These are phyloP conservation scores for Enteromius thamalakanensis DNA, from an alignment of 2,797 vertebrate species.

Conservation along the genomic window DNA sequence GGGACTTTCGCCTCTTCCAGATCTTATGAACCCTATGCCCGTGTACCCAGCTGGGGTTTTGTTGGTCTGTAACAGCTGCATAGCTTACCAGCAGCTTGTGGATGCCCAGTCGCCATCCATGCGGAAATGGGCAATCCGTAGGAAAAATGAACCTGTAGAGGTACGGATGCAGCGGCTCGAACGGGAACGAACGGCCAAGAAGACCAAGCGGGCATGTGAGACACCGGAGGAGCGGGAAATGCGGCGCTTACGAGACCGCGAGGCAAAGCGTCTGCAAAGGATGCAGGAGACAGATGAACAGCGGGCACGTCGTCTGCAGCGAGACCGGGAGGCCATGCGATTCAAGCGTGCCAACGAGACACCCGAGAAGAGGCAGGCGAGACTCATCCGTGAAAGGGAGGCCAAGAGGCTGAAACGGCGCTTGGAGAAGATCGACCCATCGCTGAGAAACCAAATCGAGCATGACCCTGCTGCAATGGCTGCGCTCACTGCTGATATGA, in stretches of 20 bases:
- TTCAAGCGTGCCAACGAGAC: slow-evolving; percentile 94
- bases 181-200: slow-evolving; percentile 94
- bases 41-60: slow-evolving; percentile 93
- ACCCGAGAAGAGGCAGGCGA: slow-evolving; percentile 92
- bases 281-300: slow-evolving; percentile 97
- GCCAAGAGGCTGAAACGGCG: slow-evolving; percentile 94
- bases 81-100: slow-evolving; percentile 90
- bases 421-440: slow-evolving; percentile 97
- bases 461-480: slow-evolving; percentile 97
- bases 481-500: slow-evolving; percentile 95
- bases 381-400: slow-evolving; percentile 93
- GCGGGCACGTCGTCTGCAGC: slow-evolving; percentile 88
- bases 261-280: slow-evolving; percentile 95
- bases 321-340: slow-evolving; percentile 96
- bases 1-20: slow-evolving; percentile 76
- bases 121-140: slow-evolving; percentile 89
- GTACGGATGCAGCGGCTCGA: slow-evolving; percentile 90
- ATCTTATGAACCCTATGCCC: slow-evolving; percentile 78
- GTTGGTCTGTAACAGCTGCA: slow-evolving; percentile 95
- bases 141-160: slow-evolving; percentile 91
- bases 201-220: slow-evolving; percentile 93
- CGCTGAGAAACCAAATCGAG: slow-evolving; percentile 94
- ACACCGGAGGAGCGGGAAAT: slow-evolving; percentile 89
- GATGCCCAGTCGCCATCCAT: slow-evolving; percentile 83
- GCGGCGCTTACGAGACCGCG: slow-evolving; percentile 90